phyloP scores from a whole-genome alignment of 2,888 invertebrate genomes.

The Lepidocyrtoides sp. region DNA sequence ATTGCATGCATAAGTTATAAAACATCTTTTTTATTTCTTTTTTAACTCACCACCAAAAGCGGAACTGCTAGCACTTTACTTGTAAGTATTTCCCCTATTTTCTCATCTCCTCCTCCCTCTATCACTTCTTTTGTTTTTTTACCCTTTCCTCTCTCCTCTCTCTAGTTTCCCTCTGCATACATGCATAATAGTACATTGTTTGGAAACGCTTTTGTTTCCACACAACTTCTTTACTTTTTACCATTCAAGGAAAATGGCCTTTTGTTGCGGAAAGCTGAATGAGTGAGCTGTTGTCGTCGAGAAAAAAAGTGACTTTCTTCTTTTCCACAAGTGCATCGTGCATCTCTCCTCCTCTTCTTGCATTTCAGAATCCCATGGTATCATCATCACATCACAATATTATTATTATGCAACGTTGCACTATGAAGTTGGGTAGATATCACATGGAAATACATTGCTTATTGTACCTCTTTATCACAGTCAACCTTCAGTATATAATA shows the following conservation, averaged over 20 bases:
- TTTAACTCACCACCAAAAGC: too few species aligned
- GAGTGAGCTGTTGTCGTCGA: conserved; percentile 25
- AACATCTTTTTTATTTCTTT: too few species aligned
- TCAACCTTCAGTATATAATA: too few species aligned
- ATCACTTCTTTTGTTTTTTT: neutral
- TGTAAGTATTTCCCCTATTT: too few species aligned
- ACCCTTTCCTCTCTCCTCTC: neutral
- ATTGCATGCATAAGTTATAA: too few species aligned
- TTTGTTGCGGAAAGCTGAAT: conserved; percentile 6
- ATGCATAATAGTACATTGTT: neutral
- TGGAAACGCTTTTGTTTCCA: conserved; percentile 46
- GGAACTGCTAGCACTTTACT: too few species aligned
- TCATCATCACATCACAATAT: neutral
- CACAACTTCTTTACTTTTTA: conserved; percentile 45
- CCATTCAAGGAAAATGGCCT: conserved; percentile 28
- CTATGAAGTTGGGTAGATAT: too few species aligned
- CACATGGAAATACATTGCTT: neutral
- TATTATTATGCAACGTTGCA: conserved; percentile 32
- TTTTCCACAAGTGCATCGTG: neutral
- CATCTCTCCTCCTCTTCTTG: neutral
- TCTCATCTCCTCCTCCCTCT: too few species aligned
- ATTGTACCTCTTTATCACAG: too few species aligned
- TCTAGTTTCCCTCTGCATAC: too few species aligned
- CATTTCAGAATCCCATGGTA: neutral
- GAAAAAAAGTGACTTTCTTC: conserved; percentile 23